Conservation (phyloP, 2,888 invertebrate genomes). For the Bombylius discolor region DNA sequence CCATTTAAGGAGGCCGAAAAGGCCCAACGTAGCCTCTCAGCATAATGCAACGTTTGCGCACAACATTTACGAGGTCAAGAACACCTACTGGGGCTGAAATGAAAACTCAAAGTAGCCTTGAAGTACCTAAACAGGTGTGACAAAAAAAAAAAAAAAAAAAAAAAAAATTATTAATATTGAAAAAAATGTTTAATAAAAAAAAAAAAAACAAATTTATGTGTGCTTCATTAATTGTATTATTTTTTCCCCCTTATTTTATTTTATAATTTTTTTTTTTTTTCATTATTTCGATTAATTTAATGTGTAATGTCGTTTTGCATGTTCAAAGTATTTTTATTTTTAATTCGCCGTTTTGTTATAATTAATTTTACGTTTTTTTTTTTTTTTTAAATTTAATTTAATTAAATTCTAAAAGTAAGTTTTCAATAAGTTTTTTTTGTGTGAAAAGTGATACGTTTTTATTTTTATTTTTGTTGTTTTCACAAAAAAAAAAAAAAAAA, state of each 20-base stretch:
- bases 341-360: neutral
- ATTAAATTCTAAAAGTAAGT: no score
- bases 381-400: no score
- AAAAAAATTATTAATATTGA: neutral
- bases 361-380: no score
- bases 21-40: conserved; percentile 13
- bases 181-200: neutral
- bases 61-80: conserved; percentile 75
- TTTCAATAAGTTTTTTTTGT: no score
- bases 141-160: neutral
- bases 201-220: no score
- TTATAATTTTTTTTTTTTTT: no score
- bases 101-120: conserved; percentile 83
- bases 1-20: conserved; percentile 13
- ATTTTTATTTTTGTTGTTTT: no score
- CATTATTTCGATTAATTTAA: neutral
- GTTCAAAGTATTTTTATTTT: neutral
- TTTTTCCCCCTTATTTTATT: no score
- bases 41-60: conserved; percentile 48
- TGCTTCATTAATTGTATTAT: no score
- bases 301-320: neutral
- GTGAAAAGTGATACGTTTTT: no score
- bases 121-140: conserved; percentile 69
- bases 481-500: no score
- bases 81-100: conserved; percentile 82